Conservation (phyloP, 2,113 vertebrate species). For the Urocynchramus pylzowi region DNA sequence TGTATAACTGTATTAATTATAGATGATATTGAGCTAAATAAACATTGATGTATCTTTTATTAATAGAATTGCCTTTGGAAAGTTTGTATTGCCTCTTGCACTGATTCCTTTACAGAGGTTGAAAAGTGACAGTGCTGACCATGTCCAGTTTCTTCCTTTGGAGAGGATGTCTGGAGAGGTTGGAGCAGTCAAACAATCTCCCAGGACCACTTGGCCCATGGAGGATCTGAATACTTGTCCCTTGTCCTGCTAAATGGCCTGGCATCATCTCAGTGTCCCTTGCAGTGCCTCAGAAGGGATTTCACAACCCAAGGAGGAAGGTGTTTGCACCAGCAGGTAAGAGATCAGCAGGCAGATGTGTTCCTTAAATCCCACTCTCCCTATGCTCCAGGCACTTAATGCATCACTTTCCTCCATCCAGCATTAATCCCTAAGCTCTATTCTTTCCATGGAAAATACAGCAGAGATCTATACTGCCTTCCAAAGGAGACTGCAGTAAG, state of each 20-base stretch:
- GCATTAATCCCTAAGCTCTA: background rate
- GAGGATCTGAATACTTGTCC: background rate
- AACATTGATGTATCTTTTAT: background rate
- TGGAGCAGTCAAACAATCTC: background rate
- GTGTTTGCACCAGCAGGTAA: background rate
- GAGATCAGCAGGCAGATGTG: background rate
- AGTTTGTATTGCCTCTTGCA: background rate
- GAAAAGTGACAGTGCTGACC: background rate
- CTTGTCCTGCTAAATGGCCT: background rate
- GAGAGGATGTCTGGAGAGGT: background rate
- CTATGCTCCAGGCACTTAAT: background rate
- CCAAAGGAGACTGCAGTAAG: background rate
- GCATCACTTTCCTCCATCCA: background rate
- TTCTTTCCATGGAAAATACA: background rate
- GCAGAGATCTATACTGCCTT: background rate
- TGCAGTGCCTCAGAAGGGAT: background rate
- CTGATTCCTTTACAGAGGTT: background rate
- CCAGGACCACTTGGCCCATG: background rate
- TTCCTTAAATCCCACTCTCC: background rate
- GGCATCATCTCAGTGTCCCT: background rate
- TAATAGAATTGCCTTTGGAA: background rate
- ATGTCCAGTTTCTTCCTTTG: background rate
- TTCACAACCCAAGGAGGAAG: background rate
- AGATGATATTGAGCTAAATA: background rate
- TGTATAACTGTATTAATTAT: background rate